A percentile compares a stretch with the other conserved stretches of the same genome.
These are phyloP conservation scores for Argya squamiceps DNA, from an alignment of 2,797 vertebrate genomes.

Conservation along the genomic window DNA sequence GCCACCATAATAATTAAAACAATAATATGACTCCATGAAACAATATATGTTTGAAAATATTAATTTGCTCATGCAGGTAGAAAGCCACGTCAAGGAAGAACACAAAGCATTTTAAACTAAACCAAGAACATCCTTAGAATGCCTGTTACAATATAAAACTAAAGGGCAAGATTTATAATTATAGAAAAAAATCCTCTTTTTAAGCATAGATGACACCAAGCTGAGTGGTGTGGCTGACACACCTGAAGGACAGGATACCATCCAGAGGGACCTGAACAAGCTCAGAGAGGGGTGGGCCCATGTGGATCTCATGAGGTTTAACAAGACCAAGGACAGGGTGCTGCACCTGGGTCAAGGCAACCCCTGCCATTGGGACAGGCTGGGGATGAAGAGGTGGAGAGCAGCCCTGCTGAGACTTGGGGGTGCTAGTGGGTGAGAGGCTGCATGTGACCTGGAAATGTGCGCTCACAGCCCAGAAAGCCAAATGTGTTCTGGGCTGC, in stretches of 20 bases:
- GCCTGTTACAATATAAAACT: background rate
- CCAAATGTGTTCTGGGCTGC: fast-evolving
- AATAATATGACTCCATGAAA: background rate
- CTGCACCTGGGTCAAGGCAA: background rate
- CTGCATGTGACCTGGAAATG: background rate
- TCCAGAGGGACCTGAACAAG: background rate
- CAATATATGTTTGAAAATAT: background rate
- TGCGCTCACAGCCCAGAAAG: background rate
- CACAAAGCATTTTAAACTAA: background rate
- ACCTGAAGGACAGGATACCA: background rate
- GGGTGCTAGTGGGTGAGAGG: background rate
- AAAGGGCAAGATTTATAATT: background rate
- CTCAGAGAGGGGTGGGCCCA: too few species aligned
- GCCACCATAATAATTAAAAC: background rate
- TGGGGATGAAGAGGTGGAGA: background rate
- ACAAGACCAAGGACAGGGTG: fast-evolving
- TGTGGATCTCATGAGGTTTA: background rate
- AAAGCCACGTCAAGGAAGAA: background rate
- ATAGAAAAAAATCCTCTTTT: background rate
- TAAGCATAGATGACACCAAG: background rate
- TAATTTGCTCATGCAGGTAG: background rate
- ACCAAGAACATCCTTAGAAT: background rate
- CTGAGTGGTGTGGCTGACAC: fast-evolving
- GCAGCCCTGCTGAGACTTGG: fast-evolving
- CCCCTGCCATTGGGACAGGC: fast-evolving